Evolutionary conservation across 2,888 invertebrate species (phyloP).

Genomic region (Netelia fuscicornis): DNA sequence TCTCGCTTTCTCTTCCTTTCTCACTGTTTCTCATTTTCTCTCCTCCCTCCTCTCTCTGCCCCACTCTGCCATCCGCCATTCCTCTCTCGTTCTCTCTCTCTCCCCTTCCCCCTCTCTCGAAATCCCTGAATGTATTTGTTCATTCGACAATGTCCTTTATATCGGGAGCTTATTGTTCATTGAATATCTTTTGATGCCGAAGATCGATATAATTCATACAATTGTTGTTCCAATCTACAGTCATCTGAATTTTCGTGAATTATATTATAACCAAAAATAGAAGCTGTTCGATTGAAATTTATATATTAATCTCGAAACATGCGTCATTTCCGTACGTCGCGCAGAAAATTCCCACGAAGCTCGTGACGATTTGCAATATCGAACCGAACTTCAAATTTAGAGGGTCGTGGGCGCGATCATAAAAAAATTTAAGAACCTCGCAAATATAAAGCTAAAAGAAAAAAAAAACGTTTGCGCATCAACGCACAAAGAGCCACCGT

Average conservation of each 20-base stretch:
- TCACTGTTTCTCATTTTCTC: neutral
- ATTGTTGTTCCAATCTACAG: conserved; percentile 15
- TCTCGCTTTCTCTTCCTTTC: conserved; percentile 16
- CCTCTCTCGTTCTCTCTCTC: neutral
- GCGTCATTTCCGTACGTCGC: too few species aligned
- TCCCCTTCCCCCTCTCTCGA: too few species aligned
- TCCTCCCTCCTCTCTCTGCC: too few species aligned
- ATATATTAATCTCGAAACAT: neutral
- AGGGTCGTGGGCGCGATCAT: too few species aligned
- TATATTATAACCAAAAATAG: neutral
- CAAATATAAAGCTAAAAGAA: neutral
- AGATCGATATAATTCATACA: conserved; percentile 41
- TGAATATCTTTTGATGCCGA: conserved; percentile 43
- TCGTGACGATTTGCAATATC: neutral
- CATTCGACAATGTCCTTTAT: conserved; percentile 28
- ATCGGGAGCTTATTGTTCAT: conserved; percentile 52
- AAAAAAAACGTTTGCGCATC: conserved; percentile 12
- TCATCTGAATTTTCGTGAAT: conserved; percentile 15
- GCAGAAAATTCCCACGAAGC: neutral
- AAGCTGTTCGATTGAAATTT: too few species aligned
- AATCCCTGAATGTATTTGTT: neutral
- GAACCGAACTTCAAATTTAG: too few species aligned
- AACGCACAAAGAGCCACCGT: neutral
- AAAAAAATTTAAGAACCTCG: neutral
- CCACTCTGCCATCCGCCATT: neutral